A percentile compares a stretch with the other conserved stretches of the same genome.
phyloP scores from a whole-genome alignment of 2,113 vertebrate species.

The Zeus faber region DNA sequence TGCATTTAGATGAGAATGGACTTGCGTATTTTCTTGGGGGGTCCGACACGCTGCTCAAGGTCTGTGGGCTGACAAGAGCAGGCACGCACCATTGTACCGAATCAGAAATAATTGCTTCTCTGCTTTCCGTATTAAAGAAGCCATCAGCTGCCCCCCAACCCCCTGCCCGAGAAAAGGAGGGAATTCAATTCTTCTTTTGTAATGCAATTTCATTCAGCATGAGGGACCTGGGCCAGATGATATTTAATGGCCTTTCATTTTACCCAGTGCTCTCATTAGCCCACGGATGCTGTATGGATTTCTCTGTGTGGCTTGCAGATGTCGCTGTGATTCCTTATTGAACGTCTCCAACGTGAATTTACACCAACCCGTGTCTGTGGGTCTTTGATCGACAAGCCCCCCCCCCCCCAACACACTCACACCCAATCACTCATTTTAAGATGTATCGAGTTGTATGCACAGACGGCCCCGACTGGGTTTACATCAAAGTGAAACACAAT shows the following conservation, averaged over 20 bases:
- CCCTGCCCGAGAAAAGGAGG: slow-evolving; percentile 30
- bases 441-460: too few species aligned
- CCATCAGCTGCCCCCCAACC: too few species aligned
- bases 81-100: slow-evolving; percentile 23
- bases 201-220: slow-evolving; percentile 27
- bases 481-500: too few species aligned
- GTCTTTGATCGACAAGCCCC: not conserved
- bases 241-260: slow-evolving; percentile 36
- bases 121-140: slow-evolving; percentile 42
- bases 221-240: slow-evolving; percentile 31
- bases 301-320: too few species aligned
- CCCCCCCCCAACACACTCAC: too few species aligned
- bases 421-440: too few species aligned
- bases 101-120: slow-evolving; percentile 51
- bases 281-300: not conserved
- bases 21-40: slow-evolving; percentile 12
- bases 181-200: slow-evolving; percentile 48
- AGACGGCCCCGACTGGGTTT: too few species aligned
- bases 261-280: slow-evolving; percentile 1
- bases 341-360: too few species aligned
- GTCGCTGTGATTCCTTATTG: too few species aligned
- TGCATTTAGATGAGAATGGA: slow-evolving; percentile 1
- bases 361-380: too few species aligned
- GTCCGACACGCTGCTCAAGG: slow-evolving; percentile 10
- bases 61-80: slow-evolving; percentile 18